Percentiles rank a stretch among this genome's conserved stretches.
Conservation (phyloP, 2,113 vertebrate species). For the Bos javanicus region DNA sequence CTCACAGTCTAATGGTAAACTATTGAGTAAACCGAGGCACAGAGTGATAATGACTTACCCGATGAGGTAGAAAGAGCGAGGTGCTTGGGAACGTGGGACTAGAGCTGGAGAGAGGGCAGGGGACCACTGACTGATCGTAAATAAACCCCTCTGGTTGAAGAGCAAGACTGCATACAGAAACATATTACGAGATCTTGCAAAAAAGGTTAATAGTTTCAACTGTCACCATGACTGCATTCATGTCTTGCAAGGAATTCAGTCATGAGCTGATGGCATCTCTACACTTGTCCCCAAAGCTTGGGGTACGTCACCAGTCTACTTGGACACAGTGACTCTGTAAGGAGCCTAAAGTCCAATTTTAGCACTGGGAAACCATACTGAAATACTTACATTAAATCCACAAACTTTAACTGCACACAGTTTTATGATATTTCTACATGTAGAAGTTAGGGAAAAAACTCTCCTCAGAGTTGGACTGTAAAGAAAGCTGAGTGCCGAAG, state of each 20-base stretch:
- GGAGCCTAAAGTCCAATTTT: not conserved
- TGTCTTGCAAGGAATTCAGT: not conserved
- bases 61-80: not conserved
- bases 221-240: not conserved
- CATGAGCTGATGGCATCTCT: not conserved
- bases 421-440: not conserved
- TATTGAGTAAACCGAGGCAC: not conserved
- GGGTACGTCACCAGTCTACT: not conserved
- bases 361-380: not conserved
- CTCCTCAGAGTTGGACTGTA: not conserved
- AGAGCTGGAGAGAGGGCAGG: not conserved
- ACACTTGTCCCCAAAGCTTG: not conserved
- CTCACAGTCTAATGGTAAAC: not conserved
- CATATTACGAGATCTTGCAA: not conserved
- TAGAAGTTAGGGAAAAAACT: not conserved
- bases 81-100: not conserved
- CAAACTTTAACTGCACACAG: not conserved
- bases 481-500: too few species aligned
- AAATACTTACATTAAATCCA: not conserved
- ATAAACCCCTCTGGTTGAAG: not conserved
- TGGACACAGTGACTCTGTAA: not conserved
- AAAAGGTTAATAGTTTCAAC: not conserved
- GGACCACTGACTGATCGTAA: not conserved
- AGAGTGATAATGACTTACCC: not conserved
- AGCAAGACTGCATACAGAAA: not conserved